Base-by-base conservation (phyloP, 2,113 vertebrate genomes). In the Microtus pennsylvanicus region DNA sequence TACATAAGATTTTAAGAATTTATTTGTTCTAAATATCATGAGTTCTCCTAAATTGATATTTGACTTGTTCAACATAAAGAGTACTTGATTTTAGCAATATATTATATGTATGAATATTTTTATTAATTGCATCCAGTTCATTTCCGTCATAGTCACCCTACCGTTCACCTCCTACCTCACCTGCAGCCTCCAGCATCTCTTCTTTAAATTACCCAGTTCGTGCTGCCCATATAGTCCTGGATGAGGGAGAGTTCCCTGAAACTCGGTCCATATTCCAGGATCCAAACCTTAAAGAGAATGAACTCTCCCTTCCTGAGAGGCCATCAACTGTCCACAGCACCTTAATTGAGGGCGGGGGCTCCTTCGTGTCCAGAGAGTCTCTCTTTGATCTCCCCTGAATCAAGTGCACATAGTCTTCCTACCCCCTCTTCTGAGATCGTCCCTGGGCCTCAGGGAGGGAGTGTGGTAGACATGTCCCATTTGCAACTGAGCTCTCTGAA, bases 1-100 rank as follows among this genome's bases (percentile, higher is more conserved):
- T 89, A 70, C 21, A 94, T 93, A 77, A 69, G 28, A 33, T 93
- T 93, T 83, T 61, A 14, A 28, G 28, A 77, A 21, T 75, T 87
- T 3, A 13, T 91, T 91, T 96, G 9, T 52, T 93, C 30, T 90
- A 28, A 63, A 78, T 85, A 86, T 1, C 24, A 7, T 72, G 47
- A 2, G 95, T 10, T 11, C 22, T 75, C 26, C 17, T 81, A 76
- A 91, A 80, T 14, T 88, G 33, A 52, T 72, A 90, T n/a, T 83
- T 93, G 61, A 58, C n/a, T 3, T 78, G 38, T 85, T 75, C 87
- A 80, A 4, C 70, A 72, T 0, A 11, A 0, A 21, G 74, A 22
- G 5, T 63, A 83, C 3, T 61, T 58, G 52, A 26, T 82, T 55
- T 80, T 24, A 24, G 14, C 50, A 55, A 33, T 12, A n/a, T n/a